phyloP scores from a whole-genome alignment of 2,888 invertebrate genomes.

The Pseudococcus viburni region DNA sequence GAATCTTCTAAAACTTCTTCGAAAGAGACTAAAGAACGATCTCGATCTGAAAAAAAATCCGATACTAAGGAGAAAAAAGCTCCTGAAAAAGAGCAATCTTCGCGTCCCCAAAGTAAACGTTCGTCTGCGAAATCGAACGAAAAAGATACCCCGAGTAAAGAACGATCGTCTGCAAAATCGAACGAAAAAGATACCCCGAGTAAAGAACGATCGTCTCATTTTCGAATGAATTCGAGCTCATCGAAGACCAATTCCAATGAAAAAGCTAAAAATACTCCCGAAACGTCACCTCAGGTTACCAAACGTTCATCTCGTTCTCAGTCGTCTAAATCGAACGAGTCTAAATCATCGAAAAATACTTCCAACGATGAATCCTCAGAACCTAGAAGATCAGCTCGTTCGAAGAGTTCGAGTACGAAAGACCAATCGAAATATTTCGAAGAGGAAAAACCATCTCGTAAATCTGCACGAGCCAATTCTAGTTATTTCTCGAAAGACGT shows the following conservation, averaged over 20 bases:
- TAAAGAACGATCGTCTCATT: background rate
- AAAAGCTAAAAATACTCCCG: background rate
- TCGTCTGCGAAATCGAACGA: background rate
- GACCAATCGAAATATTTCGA: constrained; percentile 20
- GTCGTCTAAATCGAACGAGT: background rate
- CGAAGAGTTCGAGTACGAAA: background rate
- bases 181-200: background rate
- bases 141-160: background rate
- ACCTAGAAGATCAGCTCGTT: constrained; percentile 21
- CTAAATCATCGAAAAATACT: background rate
- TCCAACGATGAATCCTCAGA: background rate
- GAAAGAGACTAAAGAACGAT: constrained; percentile 68
- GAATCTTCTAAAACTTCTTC: constrained; percentile 61
- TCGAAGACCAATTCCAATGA: background rate
- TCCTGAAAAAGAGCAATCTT: background rate
- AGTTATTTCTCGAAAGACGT: background rate
- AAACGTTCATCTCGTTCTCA: constrained; percentile 45
- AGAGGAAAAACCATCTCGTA: background rate
- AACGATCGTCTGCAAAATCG: background rate
- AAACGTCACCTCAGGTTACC: background rate
- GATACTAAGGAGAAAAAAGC: constrained; percentile 70
- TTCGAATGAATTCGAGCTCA: background rate
- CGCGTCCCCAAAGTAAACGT: background rate
- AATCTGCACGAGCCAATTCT: constrained; percentile 6
- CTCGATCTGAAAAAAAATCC: constrained; percentile 70